phyloP scores from a whole-genome alignment of 2,113 vertebrate genomes.

The Bubo scandiacus region DNA sequence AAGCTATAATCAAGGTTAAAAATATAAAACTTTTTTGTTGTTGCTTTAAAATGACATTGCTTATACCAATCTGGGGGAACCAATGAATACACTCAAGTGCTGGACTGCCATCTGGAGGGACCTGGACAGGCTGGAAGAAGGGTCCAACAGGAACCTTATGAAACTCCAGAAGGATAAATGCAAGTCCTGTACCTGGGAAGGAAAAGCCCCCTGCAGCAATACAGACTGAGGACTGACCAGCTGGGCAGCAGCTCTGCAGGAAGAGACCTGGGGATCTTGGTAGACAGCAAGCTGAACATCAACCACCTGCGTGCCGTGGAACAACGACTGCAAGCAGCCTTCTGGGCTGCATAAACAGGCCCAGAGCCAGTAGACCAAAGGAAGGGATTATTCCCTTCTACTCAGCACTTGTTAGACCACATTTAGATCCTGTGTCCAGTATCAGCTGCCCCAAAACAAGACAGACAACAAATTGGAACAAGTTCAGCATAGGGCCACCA shows the following conservation, averaged over 20 bases:
- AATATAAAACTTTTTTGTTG: background rate
- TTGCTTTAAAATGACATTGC: background rate
- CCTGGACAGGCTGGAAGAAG: background rate
- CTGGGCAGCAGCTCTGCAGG: background rate
- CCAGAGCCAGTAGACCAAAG: background rate
- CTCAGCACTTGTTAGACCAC: background rate
- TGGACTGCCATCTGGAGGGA: background rate
- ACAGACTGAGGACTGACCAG: background rate
- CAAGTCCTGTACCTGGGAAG: background rate
- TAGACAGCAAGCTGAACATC: background rate
- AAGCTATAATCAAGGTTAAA: background rate
- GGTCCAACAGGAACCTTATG: background rate
- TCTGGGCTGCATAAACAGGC: background rate
- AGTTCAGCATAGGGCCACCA: background rate
- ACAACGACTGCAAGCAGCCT: background rate
- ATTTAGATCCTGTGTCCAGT: background rate
- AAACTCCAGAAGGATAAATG: background rate
- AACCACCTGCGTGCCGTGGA: background rate
- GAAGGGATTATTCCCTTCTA: background rate
- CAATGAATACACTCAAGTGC: background rate
- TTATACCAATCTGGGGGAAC: background rate
- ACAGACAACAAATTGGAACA: background rate
- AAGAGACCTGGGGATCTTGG: background rate
- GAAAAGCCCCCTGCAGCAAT: background rate
- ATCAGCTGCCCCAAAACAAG: background rate